Base-by-base conservation (phyloP, 2,888 invertebrate species). In the Leuctra nigra region DNA sequence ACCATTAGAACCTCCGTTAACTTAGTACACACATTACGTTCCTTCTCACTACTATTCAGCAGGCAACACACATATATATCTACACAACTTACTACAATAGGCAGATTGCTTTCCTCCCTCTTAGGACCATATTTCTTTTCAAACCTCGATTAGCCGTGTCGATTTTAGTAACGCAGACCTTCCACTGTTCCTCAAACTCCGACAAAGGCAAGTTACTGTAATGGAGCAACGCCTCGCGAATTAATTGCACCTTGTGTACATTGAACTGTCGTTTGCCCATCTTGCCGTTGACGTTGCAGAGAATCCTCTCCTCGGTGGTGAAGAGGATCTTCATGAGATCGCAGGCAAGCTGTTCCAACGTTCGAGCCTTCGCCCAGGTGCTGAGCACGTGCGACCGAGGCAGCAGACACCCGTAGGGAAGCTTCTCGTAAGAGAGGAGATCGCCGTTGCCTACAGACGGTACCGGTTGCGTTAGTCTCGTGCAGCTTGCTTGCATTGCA, bases 241-340 rank as follows among this genome's bases (percentile, higher is more conserved):
- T 72, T 44, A 74, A 65, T 46, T 72, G 71, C 60, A 74, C 72
- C 62, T 74, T 74, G 63, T 72, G 70, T 56, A 72, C 69, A 63
- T 74, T 72, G 63, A 74, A 73, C 62, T 73, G 72, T 55, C 71
- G 72, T 61, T 74, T 74, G 48, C 73, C 73, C 73, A 74, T 73
- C 67, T 74, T 73, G 47, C 73, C 73, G 61, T 74, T 74, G 4
- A 74, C 73, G 63, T 74, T 74, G 64, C 73, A 73, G 23, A 73
- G 63, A 59, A 74, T 71, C 63, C 73, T 68, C 63, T 74, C 73
- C 62, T 74, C 73, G 6, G 72, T 70, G 16, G 73, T 70, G 61
- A 74, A 74, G 24, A 74, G 66, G 39, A 73, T 70, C 63, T 73
- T 73, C 73, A 74, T 74, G 53, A 73, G 68, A 64, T 73, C 73